Conservation (phyloP, 2,113 vertebrate species). For the Bos javanicus region DNA sequence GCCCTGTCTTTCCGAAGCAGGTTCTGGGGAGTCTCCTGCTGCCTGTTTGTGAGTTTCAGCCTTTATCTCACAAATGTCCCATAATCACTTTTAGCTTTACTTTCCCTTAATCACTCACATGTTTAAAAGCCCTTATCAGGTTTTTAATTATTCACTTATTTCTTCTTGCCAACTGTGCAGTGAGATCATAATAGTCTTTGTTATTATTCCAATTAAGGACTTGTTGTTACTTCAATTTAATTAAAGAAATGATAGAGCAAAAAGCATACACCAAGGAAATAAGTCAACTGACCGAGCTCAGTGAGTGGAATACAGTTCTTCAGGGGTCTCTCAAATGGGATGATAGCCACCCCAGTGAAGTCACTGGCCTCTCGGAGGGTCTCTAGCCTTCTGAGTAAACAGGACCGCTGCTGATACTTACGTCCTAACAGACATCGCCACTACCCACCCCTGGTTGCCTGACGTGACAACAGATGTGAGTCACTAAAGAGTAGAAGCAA, state of each 20-base stretch:
- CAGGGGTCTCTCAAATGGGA: background rate
- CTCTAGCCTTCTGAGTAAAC: background rate
- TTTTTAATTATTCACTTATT: constrained; percentile 55
- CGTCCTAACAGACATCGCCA: background rate
- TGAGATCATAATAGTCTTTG: constrained; percentile 54
- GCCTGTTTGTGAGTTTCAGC: background rate
- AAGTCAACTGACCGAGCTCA: background rate
- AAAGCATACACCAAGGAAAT: background rate
- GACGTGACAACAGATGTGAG: background rate
- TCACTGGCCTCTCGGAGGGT: background rate
- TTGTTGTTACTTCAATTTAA: constrained; percentile 35
- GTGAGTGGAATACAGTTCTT: background rate
- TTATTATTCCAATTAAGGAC: constrained; percentile 60
- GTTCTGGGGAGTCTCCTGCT: background rate
- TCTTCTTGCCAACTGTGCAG: background rate
- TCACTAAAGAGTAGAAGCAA: background rate
- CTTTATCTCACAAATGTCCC: background rate
- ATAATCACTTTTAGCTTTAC: background rate
- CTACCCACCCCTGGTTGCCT: background rate
- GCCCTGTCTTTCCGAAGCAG: background rate
- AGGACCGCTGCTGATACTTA: background rate
- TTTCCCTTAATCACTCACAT: background rate
- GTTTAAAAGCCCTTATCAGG: constrained; percentile 42
- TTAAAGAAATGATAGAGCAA: constrained; percentile 21
- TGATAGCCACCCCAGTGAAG: background rate